These are phyloP conservation scores for Metaphire vulgaris DNA, from an alignment of 1,140 invertebrate species.

Conservation along the genomic window DNA sequence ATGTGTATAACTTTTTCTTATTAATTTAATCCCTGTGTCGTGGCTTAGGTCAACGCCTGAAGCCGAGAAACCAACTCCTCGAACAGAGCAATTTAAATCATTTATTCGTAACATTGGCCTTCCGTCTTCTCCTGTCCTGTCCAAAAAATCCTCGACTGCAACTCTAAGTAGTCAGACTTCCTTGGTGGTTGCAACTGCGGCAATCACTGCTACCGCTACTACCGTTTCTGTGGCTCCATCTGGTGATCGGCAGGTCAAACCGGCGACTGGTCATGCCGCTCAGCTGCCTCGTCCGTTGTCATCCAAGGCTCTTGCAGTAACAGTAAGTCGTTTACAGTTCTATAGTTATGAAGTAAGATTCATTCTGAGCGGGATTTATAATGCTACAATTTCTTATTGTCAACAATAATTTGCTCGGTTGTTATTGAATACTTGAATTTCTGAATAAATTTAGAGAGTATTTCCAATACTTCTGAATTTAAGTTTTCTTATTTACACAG, in stretches of 20 bases:
- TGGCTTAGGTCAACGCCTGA: conserved; percentile 5
- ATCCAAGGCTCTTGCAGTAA: background rate
- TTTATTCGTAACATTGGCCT: conserved; percentile 64
- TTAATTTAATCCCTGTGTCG: no score
- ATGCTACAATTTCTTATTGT: no score
- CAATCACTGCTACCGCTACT: background rate
- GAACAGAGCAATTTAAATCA: conserved; percentile 64
- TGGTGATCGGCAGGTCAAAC: background rate
- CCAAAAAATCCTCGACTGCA: conserved; percentile 57
- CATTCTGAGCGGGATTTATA: no score
- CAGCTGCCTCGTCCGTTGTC: background rate
- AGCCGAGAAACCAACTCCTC: conserved; percentile 27
- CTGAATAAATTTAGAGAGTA: no score
- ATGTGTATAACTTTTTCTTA: no score
- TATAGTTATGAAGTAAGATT: no score
- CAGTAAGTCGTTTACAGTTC: no score
- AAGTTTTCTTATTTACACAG: no score
- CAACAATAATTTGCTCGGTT: no score
- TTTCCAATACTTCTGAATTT: no score
- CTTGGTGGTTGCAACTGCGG: background rate
- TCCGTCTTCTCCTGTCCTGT: conserved; percentile 67
- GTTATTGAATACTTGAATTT: no score
- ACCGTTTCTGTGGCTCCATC: no score
- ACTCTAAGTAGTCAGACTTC: conserved; percentile 9
- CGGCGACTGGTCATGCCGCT: background rate